Conservation (phyloP, 2,113 vertebrate species). For the Scomber colias region DNA sequence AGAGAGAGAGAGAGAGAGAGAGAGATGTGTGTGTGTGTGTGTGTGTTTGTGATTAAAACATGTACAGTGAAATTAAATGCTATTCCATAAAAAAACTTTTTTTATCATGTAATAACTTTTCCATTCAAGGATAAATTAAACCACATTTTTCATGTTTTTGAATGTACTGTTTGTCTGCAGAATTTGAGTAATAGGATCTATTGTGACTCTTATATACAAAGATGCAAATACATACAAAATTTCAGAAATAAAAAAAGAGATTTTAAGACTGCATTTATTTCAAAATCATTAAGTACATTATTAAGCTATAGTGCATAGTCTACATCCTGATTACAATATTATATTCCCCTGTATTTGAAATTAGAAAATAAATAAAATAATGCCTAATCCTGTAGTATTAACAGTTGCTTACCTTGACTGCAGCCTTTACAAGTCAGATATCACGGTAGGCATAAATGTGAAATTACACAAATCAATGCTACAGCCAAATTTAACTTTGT, state of each 20-base stretch:
- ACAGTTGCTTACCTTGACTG: neutral
- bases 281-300: neutral
- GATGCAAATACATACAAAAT: too few species aligned
- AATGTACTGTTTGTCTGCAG: neutral
- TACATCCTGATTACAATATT: too few species aligned
- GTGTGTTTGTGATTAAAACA: too few species aligned
- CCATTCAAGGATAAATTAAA: neutral
- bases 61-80: neutral
- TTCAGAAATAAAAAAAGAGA: too few species aligned
- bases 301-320: too few species aligned
- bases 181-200: neutral
- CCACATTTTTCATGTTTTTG: neutral
- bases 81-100: neutral
- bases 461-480: neutral
- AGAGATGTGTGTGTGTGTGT: too few species aligned
- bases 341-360: too few species aligned
- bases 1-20: too few species aligned
- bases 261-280: too few species aligned
- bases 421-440: neutral
- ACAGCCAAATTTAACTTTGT: neutral
- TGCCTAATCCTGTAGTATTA: neutral
- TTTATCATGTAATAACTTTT: neutral
- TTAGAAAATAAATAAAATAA: neutral
- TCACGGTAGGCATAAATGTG: neutral
- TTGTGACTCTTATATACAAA: too few species aligned